phyloP scores from a whole-genome alignment of 2,888 invertebrate genomes.

The Hermaeophaga mercurialis region DNA sequence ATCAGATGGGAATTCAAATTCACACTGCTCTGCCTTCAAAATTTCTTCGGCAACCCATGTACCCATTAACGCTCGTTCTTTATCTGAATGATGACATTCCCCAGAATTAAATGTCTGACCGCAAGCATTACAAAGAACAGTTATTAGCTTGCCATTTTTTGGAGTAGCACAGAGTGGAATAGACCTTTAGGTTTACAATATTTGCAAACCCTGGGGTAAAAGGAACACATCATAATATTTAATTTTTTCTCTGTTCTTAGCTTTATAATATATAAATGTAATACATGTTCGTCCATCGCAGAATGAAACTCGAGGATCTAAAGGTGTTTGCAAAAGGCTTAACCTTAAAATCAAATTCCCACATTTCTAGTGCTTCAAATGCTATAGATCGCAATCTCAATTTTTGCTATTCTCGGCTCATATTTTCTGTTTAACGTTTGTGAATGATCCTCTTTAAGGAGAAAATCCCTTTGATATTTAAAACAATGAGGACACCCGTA shows the following conservation, averaged over 20 bases:
- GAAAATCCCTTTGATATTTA: conserved; percentile 17
- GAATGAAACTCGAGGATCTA: conserved; percentile 33
- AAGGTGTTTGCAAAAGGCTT: conserved; percentile 10
- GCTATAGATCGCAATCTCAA: conserved; percentile 3
- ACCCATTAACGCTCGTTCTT: no score
- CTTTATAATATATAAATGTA: conserved; percentile 16
- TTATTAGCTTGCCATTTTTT: conserved; percentile 43
- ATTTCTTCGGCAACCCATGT: no score
- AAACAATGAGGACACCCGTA: conserved; percentile 26
- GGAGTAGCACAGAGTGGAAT: background rate
- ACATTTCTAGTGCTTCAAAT: conserved; percentile 13
- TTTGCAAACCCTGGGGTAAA: conserved; percentile 41
- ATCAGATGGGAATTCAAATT: no score
- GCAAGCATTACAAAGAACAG: conserved; percentile 49
- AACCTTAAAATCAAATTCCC: conserved; percentile 20
- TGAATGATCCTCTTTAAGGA: conserved; percentile 14
- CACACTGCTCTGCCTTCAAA: no score
- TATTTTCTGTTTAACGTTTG: conserved; percentile 15
- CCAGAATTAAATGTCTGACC: conserved; percentile 39
- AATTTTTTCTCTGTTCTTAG: conserved; percentile 33
- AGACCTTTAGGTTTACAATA: conserved; percentile 30
- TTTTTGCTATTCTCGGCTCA: conserved; percentile 19
- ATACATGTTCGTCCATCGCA: conserved; percentile 32
- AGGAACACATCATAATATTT: conserved; percentile 41
- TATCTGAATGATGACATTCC: background rate